These are phyloP conservation scores for Vireo altiloquus DNA, from an alignment of 2,113 vertebrate species.

Conservation along the genomic window DNA sequence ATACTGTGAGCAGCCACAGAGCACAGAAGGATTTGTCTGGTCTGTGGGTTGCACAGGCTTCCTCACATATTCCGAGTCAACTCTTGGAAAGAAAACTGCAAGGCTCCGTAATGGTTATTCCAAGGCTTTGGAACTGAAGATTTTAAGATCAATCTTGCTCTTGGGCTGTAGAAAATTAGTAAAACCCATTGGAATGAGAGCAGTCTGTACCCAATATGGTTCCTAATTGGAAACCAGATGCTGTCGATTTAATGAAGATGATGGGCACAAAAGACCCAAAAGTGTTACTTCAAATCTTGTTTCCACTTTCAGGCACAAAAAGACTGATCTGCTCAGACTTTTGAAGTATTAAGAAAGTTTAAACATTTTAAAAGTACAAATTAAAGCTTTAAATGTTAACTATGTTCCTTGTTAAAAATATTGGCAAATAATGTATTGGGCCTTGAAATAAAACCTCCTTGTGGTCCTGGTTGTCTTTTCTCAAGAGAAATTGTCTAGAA, in stretches of 20 bases:
- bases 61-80: not conserved
- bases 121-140: not conserved
- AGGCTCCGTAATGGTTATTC: not conserved
- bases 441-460: not conserved
- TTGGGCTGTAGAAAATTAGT: not conserved
- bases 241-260: not conserved
- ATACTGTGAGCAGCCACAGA: not conserved
- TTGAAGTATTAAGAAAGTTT: not conserved
- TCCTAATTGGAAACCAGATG: not conserved
- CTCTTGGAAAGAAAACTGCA: not conserved
- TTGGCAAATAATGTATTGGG: not conserved
- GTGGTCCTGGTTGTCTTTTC: not conserved
- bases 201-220: not conserved
- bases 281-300: not conserved
- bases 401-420: rapidly evolving
- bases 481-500: not conserved
- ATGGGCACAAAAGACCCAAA: not conserved
- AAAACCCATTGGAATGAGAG: not conserved
- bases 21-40: not conserved
- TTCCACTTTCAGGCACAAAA: not conserved
- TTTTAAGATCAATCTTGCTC: not conserved
- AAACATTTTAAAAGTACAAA: not conserved
- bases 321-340: not conserved
- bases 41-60: not conserved
- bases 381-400: not conserved